These are phyloP conservation scores for Eolophus roseicapilla DNA, from an alignment of 2,113 vertebrate genomes.

Conservation along the genomic window DNA sequence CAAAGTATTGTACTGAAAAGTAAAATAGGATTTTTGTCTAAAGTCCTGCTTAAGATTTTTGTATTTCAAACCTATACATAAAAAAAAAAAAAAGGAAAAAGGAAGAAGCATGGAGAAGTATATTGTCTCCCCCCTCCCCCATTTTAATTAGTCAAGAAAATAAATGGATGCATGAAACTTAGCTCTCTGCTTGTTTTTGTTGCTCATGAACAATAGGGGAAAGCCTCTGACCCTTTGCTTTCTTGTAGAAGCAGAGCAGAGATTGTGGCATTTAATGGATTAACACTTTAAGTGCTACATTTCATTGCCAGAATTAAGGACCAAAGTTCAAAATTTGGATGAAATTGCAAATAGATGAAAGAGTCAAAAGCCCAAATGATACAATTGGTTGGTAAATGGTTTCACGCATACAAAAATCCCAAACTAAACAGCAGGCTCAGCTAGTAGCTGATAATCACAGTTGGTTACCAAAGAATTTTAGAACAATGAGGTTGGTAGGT, in stretches of 20 bases:
- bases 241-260: not conserved
- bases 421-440: not conserved
- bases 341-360: not conserved
- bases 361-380: not conserved
- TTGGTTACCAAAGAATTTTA: not conserved
- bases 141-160: not conserved
- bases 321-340: not conserved
- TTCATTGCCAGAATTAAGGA: not conserved
- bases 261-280: not conserved
- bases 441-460: not conserved
- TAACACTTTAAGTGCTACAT: not conserved
- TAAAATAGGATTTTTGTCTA: not conserved
- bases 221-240: not conserved
- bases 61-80: not conserved
- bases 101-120: not conserved
- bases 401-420: not conserved
- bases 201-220: not conserved
- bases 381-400: not conserved
- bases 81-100: not conserved
- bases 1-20: not conserved
- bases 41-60: not conserved
- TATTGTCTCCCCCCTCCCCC: not conserved
- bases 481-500: not conserved
- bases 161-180: not conserved
- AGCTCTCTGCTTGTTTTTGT: not conserved